Conservation (phyloP, 2,888 invertebrate species). For the Metallyticus violacea region DNA sequence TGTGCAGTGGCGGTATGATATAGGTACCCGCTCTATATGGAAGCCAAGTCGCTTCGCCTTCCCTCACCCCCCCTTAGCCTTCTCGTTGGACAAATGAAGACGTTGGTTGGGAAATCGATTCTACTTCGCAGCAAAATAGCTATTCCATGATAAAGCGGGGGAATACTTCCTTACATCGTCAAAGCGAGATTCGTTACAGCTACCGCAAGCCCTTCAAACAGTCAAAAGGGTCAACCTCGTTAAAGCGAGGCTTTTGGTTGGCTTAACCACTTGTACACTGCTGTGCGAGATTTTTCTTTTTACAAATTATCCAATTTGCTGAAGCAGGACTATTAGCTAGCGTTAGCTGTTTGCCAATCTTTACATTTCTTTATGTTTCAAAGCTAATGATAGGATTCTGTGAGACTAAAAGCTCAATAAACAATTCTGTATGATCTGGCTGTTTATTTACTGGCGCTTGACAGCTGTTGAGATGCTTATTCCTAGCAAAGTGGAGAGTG, state of each 20-base stretch:
- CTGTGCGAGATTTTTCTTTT: background rate
- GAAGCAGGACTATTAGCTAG: too few species aligned
- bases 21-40: background rate
- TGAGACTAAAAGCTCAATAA: too few species aligned
- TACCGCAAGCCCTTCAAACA: background rate
- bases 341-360: too few species aligned
- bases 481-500: too few species aligned
- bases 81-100: background rate
- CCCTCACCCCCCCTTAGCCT: background rate
- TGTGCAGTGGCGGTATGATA: background rate
- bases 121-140: background rate
- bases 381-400: too few species aligned
- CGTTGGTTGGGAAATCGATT: background rate
- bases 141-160: background rate
- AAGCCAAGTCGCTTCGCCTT: background rate
- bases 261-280: background rate
- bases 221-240: background rate
- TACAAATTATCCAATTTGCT: background rate
- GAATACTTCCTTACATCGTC: background rate
- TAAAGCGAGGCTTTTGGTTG: background rate
- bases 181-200: background rate
- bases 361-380: too few species aligned
- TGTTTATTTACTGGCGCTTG: too few species aligned
- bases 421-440: too few species aligned
- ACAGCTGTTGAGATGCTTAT: too few species aligned